Percentiles rank a stretch among this genome's conserved stretches.
Conservation (phyloP, 2,113 vertebrate species). For the Gnathonemus echidnorhynchus region DNA sequence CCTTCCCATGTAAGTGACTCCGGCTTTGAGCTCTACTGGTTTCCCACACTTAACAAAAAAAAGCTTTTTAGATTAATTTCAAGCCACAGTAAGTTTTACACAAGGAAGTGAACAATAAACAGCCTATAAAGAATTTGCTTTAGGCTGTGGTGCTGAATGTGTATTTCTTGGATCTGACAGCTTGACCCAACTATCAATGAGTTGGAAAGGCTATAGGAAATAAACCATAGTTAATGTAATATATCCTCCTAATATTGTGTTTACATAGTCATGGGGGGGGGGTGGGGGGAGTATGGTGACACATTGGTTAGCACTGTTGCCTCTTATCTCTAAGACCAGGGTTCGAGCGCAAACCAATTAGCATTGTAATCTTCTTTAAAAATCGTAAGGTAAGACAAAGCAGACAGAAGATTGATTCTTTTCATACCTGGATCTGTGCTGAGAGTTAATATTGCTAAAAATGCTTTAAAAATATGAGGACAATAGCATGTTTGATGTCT, state of each 20-base stretch:
- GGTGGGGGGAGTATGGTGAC: no score
- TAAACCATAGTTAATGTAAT: neutral
- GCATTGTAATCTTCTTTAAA: neutral
- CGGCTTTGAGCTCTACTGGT: neutral
- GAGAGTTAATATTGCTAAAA: neutral
- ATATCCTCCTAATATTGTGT: neutral
- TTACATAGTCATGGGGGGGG: neutral
- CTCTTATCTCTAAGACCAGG: no score
- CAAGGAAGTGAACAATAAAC: neutral
- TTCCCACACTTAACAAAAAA: neutral
- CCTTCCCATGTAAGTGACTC: neutral
- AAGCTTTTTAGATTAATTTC: neutral
- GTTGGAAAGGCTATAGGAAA: neutral
- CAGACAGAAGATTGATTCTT: neutral
- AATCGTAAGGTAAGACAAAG: neutral
- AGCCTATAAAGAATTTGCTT: neutral
- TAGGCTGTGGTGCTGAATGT: neutral
- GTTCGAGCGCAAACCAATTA: neutral
- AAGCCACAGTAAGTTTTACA: neutral
- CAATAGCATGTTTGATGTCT: neutral
- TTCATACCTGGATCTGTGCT: neutral
- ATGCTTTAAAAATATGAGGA: neutral
- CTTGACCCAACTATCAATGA: neutral
- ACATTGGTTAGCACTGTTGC: no score
- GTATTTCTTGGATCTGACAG: neutral